A percentile compares a stretch with the other conserved stretches of the same genome.
phyloP scores from a whole-genome alignment of 2,888 invertebrate species.

The Tortrix viridana region DNA sequence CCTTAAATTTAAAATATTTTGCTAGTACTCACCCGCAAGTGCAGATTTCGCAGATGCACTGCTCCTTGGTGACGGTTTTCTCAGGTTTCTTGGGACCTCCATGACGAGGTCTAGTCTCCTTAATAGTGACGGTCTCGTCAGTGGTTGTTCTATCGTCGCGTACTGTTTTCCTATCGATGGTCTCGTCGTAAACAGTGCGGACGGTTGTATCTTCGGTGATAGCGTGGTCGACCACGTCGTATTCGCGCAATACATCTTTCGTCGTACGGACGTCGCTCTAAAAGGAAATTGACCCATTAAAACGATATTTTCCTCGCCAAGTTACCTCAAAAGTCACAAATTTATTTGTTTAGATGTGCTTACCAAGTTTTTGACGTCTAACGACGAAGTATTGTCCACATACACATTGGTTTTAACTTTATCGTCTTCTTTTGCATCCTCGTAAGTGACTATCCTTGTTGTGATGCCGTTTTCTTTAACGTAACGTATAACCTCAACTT shows the following conservation, averaged over 20 bases:
- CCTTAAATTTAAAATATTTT: constrained; percentile 5
- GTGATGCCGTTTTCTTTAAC: constrained; percentile 78
- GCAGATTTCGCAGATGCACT: constrained; percentile 95
- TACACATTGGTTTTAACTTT: constrained; percentile 79
- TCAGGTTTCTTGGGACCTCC: constrained; percentile 77
- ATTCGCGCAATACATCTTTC: constrained; percentile 75
- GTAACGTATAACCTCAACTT: constrained; percentile 79
- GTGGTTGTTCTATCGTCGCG: constrained; percentile 74
- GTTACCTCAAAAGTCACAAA: neutral
- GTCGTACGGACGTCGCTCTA: constrained; percentile 81
- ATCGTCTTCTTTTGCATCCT: constrained; percentile 80
- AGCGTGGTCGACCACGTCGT: constrained; percentile 80
- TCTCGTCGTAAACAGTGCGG: constrained; percentile 77
- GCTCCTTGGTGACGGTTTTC: constrained; percentile 85
- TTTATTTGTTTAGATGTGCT: constrained; percentile 45
- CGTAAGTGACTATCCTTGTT: constrained; percentile 77
- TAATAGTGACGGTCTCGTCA: constrained; percentile 66
- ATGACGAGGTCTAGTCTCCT: constrained; percentile 67
- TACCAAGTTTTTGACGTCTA: constrained; percentile 83
- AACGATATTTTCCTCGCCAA: neutral
- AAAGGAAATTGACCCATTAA: constrained; percentile 44
- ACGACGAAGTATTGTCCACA: constrained; percentile 76
- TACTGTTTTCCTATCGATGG: constrained; percentile 74
- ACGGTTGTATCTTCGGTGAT: constrained; percentile 75
- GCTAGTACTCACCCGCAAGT: constrained; percentile 92